Evolutionary conservation across 1,140 invertebrate species (phyloP).

Genomic region (Neotoxoptera formosana): DNA sequence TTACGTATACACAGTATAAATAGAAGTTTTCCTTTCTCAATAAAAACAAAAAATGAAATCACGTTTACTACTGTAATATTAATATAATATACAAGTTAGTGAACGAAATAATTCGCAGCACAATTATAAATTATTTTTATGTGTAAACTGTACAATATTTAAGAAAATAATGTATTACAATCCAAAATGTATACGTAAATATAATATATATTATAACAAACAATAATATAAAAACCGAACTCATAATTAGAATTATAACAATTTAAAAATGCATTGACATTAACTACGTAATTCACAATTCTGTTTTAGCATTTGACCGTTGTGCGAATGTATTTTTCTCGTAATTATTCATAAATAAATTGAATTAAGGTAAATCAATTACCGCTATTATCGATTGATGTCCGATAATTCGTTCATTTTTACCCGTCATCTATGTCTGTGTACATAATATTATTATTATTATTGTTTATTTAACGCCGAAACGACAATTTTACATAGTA

Average conservation of each 20-base stretch:
- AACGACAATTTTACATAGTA: no score
- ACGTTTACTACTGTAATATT: background rate
- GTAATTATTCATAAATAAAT: background rate
- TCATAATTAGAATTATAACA: background rate
- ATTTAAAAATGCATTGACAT: background rate
- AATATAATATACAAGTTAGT: background rate
- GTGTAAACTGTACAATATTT: background rate
- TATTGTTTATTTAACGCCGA: no score
- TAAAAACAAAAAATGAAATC: background rate
- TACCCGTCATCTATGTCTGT: background rate
- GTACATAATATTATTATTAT: background rate
- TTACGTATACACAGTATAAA: background rate
- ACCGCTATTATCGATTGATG: background rate
- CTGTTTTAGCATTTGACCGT: background rate
- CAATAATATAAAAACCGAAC: background rate
- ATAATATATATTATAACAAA: no score
- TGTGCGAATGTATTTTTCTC: background rate
- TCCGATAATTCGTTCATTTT: background rate
- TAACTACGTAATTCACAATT: background rate
- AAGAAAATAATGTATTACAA: background rate
- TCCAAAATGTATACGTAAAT: background rate
- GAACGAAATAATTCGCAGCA: background rate
- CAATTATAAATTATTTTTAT: background rate
- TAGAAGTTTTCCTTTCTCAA: background rate
- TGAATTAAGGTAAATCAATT: background rate